These are phyloP conservation scores for Sceloporus undulatus DNA, from an alignment of 2,113 vertebrate genomes.

Conservation along the genomic window DNA sequence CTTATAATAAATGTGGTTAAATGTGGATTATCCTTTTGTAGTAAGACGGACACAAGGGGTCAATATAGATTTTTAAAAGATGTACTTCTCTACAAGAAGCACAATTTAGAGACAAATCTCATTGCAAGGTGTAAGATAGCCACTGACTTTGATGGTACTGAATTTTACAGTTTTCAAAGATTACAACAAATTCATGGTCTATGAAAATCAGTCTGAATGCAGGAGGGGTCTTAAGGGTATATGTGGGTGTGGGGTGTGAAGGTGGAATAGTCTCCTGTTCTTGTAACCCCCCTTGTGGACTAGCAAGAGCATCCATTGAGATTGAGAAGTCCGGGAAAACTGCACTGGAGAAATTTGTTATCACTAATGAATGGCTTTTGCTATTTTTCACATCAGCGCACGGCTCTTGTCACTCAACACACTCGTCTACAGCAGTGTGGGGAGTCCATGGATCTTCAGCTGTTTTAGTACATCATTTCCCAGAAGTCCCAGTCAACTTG, in stretches of 20 bases:
- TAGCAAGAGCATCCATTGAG: neutral
- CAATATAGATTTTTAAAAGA: neutral
- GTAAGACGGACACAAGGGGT: neutral
- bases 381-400: too few relatives aligned
- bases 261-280: neutral
- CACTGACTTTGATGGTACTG: neutral
- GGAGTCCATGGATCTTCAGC: too few relatives aligned
- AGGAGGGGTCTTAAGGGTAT: too few relatives aligned
- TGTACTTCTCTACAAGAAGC: neutral
- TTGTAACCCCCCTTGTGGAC: neutral
- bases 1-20: neutral
- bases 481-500: too few relatives aligned
- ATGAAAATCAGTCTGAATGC: neutral
- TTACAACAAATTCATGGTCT: neutral
- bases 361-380: too few relatives aligned
- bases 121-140: neutral
- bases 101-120: neutral
- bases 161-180: neutral
- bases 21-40: neutral
- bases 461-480: too few relatives aligned
- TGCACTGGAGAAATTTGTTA: too few relatives aligned
- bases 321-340: too few relatives aligned
- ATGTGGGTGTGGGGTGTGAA: too few relatives aligned
- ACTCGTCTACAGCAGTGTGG: too few relatives aligned
- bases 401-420: too few relatives aligned